These are phyloP conservation scores for Chloroclystis v-ata DNA, from an alignment of 2,888 invertebrate genomes.

Conservation along the genomic window DNA sequence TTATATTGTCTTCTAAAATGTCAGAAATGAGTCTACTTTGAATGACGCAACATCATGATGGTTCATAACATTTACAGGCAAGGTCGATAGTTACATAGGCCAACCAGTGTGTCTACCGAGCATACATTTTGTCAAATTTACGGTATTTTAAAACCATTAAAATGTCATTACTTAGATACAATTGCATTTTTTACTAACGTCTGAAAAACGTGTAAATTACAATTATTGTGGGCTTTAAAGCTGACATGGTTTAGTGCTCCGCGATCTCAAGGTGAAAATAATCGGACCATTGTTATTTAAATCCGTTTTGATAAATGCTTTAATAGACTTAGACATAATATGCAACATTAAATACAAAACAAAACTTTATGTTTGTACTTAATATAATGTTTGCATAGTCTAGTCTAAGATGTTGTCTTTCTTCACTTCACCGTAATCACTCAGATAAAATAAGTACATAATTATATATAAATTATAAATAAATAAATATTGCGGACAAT, in stretches of 20 bases:
- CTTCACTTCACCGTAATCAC: too few species aligned
- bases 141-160: constrained; percentile 44
- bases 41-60: background rate
- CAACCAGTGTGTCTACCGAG: constrained; percentile 33
- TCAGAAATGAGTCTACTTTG: background rate
- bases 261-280: background rate
- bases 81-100: constrained; percentile 9
- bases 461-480: too few species aligned
- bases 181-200: constrained; percentile 38
- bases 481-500: too few species aligned
- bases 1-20: too few species aligned
- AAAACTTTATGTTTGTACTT: too few species aligned
- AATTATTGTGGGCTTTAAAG: constrained; percentile 26
- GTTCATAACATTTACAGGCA: background rate
- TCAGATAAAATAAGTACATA: too few species aligned
- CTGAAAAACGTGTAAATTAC: constrained; percentile 40
- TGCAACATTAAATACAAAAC: too few species aligned
- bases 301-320: too few species aligned
- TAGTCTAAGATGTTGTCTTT: too few species aligned
- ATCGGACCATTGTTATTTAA: too few species aligned
- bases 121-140: constrained; percentile 37
- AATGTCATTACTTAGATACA: constrained; percentile 49
- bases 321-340: too few species aligned
- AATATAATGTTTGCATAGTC: too few species aligned
- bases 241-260: background rate